Evolutionary conservation across 1,140 invertebrate species (phyloP), one percentile per base, ranked within the genome.

Genomic region (Melipona quadrifasciata): DNA sequence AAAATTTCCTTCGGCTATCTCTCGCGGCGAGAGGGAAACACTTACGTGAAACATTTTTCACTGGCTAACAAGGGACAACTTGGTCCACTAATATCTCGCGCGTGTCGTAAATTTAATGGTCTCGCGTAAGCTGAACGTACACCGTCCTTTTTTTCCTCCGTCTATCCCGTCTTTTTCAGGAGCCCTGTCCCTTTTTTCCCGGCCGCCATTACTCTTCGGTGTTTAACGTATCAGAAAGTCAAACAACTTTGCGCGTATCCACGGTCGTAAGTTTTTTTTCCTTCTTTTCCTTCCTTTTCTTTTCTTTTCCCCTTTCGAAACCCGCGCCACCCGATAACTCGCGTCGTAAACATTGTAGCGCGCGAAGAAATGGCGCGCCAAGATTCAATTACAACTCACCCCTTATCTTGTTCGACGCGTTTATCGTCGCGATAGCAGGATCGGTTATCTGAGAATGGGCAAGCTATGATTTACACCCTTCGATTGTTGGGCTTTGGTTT

Each of bases 71-170:
- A 77, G 81, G 61, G 53, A 82, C 74, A 68, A 34, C 51, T 64
- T 51, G 53, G 64, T 77, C 64, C 47, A 58, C 47, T 64, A 84
- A 84, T 84, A 84, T 65, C 82, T 76, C 82, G 47, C 6, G 53
- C 24, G 24, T 68, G 82, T 84, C 82, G 82, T 84, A 84, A 80
- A 84, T 84, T 84, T 84, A 79, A 84, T 72, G 58, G 76, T 24
- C 68, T 24, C 68, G 51, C 47, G 74, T 77, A 77, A 83, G 24
- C 80, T 34, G 57, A 70, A 83, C 67, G 74, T 61, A 51, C 80
- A 53, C 34, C 70, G 47, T 61, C 57, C 19, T 51, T 19, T 27
- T 57, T 19, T 21, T 21, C 78, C n/a, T 47, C 24, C 11, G 34
- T 34, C 47, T 14, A 53, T 27, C 72, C 0, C 34, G 27, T 8